Evolutionary conservation across 1,140 invertebrate genomes (phyloP), one percentile per base, ranked within the genome.

Genomic region (Ptiloglossa arizonensis): DNA sequence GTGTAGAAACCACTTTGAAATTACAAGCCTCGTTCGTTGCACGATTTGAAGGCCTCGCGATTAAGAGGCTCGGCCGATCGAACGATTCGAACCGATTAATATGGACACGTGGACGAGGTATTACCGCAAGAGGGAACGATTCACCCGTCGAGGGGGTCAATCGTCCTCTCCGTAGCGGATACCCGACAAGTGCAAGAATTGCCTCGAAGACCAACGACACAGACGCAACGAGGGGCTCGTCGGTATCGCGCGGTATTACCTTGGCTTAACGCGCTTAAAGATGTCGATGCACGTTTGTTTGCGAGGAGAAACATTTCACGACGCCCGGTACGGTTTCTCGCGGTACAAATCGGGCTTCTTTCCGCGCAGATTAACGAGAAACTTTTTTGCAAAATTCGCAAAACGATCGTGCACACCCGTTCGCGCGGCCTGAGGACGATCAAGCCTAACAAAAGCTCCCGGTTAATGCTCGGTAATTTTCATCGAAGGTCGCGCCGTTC

Each of bases 381-480:
- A n/a, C n/a, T 19, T 64, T 64, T 62, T 38, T 11, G 62, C 62
- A 17, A 64, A 32, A 64, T 48, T 32, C 27, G 62, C 62, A 13
- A 32, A 64, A n/a, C 35, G n/a, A n/a, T 41, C 27, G 8, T 11
- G 24, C 62, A 64, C 50, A 44, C 44, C 48, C 19, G 13, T n/a
- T 19, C 11, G 1, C 19, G 27, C 24, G 2, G 24, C 9, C 9
- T 22, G 24, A 32, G 63, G 44, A 50, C 46, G 22, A 64, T 64
- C 63, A 66, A 66, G 44, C 44, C 63, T 15, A 44, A 66, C 63
- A 66, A 66, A 50, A 66, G 63, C 59, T 32, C 27, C 27, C n/a
- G 22, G 59, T 27, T 66, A 66, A 66, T 66, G 44, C 44, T 13
- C 19, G 52, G 15, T 79, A 63, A 80, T 80, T 77, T 70, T 63